phyloP scores from a whole-genome alignment of 2,797 vertebrate genomes.

The Brachyrhaphis roseni region DNA sequence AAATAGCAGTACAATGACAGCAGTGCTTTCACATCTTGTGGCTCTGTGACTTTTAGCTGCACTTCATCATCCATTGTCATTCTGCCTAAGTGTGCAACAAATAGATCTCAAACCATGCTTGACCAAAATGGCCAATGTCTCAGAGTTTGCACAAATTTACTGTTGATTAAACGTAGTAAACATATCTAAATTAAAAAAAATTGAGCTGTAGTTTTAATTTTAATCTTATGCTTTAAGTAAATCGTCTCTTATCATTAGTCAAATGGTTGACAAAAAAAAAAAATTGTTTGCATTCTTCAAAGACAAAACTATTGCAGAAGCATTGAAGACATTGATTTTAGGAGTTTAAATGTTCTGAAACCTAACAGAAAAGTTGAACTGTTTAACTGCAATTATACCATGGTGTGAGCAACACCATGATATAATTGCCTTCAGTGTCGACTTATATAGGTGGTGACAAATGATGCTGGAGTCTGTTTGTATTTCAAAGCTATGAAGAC shows the following conservation, averaged over 20 bases:
- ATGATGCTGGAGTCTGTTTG: constrained; percentile 33
- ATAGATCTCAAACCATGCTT: not conserved
- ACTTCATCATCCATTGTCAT: not conserved
- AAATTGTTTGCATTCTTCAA: not conserved
- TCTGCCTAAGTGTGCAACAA: not conserved
- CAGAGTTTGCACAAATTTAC: not conserved
- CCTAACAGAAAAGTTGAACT: not conserved
- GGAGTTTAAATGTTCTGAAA: not conserved
- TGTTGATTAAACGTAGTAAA: not conserved
- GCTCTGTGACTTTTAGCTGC: not conserved
- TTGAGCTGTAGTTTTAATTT: not conserved
- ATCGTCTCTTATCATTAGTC: not conserved
- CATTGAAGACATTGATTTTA: not conserved
- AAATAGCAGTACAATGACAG: not conserved
- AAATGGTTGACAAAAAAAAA: not conserved
- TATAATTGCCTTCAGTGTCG: not conserved
- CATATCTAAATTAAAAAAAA: too few relatives aligned
- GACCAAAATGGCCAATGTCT: not conserved
- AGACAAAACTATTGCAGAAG: not conserved
- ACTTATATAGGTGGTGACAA: constrained; percentile 8
- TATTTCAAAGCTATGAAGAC: constrained; percentile 19
- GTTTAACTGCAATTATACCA: not conserved
- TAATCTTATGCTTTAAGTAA: not conserved
- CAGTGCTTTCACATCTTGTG: not conserved
- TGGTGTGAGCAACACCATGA: not conserved